phyloP scores from a whole-genome alignment of 2,888 invertebrate species.

The Chrysina gloriosa region DNA sequence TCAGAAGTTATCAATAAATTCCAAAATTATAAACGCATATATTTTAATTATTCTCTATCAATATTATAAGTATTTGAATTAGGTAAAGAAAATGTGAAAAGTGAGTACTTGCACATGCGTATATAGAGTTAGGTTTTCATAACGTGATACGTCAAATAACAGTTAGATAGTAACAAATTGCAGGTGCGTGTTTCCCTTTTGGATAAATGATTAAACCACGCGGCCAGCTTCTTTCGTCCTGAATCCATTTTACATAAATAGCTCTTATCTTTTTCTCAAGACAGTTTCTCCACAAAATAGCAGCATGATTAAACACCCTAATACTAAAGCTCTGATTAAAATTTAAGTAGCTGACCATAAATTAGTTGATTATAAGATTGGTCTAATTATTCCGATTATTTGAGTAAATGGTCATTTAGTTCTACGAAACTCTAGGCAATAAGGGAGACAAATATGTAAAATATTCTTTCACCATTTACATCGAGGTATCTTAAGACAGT shows the following conservation, averaged over 20 bases:
- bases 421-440: neutral
- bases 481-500: neutral
- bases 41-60: too few species aligned
- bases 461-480: constrained; percentile 29
- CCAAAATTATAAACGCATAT: too few species aligned
- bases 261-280: constrained; percentile 12
- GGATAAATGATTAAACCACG: neutral
- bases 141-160: too few species aligned
- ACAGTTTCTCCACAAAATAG: neutral
- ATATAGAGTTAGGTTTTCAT: too few species aligned
- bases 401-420: constrained; percentile 35
- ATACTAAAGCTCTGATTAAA: constrained; percentile 33
- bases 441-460: constrained; percentile 31
- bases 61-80: too few species aligned
- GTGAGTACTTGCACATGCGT: too few species aligned
- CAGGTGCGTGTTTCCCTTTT: too few species aligned
- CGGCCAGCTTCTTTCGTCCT: neutral
- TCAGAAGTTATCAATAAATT: too few species aligned
- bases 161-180: too few species aligned
- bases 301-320: neutral
- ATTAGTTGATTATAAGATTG: constrained; percentile 33
- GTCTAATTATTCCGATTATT: constrained; percentile 39
- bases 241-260: neutral
- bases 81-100: too few species aligned
- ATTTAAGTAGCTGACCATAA: constrained; percentile 20